These are phyloP conservation scores for Liopterus haemorrhoidalis DNA, from an alignment of 2,888 invertebrate species.

Conservation along the genomic window DNA sequence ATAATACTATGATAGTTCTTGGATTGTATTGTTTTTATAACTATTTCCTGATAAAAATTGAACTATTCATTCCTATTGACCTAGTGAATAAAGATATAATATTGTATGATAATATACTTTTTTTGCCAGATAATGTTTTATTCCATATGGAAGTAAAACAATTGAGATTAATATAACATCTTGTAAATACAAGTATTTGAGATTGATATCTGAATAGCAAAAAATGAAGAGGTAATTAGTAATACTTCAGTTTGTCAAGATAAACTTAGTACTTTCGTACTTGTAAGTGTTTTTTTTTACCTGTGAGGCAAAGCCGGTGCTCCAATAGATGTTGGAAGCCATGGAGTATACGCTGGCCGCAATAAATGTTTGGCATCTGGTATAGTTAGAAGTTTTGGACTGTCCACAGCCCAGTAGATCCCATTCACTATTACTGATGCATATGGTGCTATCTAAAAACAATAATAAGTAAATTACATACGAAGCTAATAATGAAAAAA, in stretches of 20 bases:
- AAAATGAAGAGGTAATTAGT: background rate
- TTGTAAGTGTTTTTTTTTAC: slow-evolving; percentile 1
- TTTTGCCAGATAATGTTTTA: no score
- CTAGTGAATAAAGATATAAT: no score
- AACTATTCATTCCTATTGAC: no score
- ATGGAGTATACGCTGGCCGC: slow-evolving; percentile 82
- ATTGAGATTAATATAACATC: slow-evolving; percentile 9
- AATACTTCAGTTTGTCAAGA: slow-evolving; percentile 40
- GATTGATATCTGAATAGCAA: background rate
- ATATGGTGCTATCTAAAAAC: slow-evolving; percentile 81
- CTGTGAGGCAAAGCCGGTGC: slow-evolving; percentile 78
- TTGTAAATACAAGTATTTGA: slow-evolving; percentile 13
- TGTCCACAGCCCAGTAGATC: slow-evolving; percentile 97
- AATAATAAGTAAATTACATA: slow-evolving; percentile 2
- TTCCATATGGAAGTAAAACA: slow-evolving; percentile 22
- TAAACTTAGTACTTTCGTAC: background rate
- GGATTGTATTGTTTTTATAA: no score
- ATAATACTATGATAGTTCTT: no score
- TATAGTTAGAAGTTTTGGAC: slow-evolving; percentile 92
- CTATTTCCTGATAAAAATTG: no score
- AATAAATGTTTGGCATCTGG: slow-evolving; percentile 96
- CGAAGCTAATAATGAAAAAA: background rate
- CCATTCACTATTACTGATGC: slow-evolving; percentile 96
- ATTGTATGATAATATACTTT: no score
- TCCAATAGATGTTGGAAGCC: slow-evolving; percentile 84